A percentile compares a stretch with the other conserved stretches of the same genome.
Conservation (phyloP, 2,797 vertebrate genomes). For the Peromyscus nudipes region DNA sequence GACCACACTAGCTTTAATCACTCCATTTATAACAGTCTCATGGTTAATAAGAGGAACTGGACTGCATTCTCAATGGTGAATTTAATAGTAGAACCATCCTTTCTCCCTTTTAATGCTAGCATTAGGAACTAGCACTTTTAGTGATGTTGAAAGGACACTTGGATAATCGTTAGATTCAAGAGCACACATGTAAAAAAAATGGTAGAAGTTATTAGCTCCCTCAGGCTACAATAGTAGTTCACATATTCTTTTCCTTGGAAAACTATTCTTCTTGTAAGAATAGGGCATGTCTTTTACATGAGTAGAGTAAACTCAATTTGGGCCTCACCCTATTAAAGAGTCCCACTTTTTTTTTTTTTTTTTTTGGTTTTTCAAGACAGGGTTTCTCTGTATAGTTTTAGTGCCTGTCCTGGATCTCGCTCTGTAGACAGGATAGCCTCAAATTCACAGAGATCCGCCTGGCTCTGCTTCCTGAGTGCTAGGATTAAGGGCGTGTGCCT, state of each 20-base stretch:
- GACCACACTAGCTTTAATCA: not conserved
- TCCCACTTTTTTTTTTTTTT: not conserved
- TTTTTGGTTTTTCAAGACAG: too few species aligned
- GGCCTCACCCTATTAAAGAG: too few species aligned
- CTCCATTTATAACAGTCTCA: not conserved
- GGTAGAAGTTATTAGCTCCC: not conserved
- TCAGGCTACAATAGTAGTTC: too few species aligned
- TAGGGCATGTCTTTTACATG: not conserved
- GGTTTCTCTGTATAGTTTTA: too few species aligned
- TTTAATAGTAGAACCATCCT: not conserved
- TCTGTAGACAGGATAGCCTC: too few species aligned
- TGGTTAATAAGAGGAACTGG: not conserved
- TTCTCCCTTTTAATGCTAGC: not conserved
- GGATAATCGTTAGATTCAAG: not conserved
- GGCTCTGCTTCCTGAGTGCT: too few species aligned
- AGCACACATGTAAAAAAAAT: not conserved
- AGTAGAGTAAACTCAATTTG: not conserved
- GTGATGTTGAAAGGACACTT: not conserved
- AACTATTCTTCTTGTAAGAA: not conserved
- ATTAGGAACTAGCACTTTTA: constrained; percentile 9
- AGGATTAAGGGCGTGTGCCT: too few species aligned
- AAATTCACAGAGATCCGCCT: too few species aligned
- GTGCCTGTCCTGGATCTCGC: too few species aligned
- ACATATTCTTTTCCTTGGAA: not conserved
- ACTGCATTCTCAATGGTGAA: not conserved